A percentile compares a stretch with the other conserved stretches of the same genome.
Conservation (phyloP, 1,140 invertebrate species). For the Campoletis sonorensis region DNA sequence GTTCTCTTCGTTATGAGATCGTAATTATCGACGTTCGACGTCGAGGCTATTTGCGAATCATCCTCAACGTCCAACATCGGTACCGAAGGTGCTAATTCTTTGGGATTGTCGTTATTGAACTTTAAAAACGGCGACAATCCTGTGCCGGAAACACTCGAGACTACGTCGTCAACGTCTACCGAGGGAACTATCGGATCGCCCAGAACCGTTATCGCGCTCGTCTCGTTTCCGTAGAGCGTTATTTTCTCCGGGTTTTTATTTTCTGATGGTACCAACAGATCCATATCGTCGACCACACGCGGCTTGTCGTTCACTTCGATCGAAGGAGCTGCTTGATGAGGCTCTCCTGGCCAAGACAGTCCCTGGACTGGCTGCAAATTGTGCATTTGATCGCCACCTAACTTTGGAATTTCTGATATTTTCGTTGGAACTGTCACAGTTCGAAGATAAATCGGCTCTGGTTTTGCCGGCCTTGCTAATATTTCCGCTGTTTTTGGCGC, state of each 20-base stretch:
- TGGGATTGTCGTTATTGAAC: constrained; percentile 60
- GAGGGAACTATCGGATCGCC: constrained; percentile 59
- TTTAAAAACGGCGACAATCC: constrained; percentile 72
- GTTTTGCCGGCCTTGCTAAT: background rate
- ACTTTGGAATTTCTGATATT: background rate
- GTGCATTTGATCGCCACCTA: background rate
- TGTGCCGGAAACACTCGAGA: constrained; percentile 58
- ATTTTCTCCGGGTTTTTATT: constrained; percentile 59
- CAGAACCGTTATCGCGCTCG: constrained; percentile 53
- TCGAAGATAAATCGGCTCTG: constrained; percentile 58
- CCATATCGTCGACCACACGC: background rate
- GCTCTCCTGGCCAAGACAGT: background rate
- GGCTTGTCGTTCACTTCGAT: no score
- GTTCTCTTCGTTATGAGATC: constrained; percentile 66
- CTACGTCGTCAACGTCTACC: constrained; percentile 64
- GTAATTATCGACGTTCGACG: constrained; percentile 40
- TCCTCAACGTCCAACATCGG: background rate
- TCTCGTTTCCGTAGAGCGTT: constrained; percentile 66
- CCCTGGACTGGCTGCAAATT: no score
- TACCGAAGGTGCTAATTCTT: constrained; percentile 2
- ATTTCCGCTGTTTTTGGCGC: constrained; percentile 59
- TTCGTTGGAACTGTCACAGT: constrained; percentile 61
- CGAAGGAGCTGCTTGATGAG: no score
- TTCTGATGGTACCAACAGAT: background rate
- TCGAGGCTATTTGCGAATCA: background rate